Evolutionary conservation across 2,113 vertebrate species (phyloP), one percentile per base, ranked within the genome.

Genomic region (Puntigrus tetrazona): DNA sequence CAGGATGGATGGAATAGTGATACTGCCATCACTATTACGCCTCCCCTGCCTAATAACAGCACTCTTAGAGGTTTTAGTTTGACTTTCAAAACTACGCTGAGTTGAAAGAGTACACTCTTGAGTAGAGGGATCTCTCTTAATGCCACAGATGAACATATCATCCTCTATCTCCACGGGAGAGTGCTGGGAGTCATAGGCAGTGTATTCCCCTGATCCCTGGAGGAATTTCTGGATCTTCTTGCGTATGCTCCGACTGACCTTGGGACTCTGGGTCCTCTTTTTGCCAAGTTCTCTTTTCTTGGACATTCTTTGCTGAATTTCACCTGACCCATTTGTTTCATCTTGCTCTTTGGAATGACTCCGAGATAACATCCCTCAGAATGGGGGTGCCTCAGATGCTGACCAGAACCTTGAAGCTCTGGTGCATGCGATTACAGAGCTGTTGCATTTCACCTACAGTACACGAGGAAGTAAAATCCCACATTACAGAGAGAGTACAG

Each of bases 201-300:
- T 86, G 87, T 93, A 90, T 83, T 95, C 94, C 61, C 92, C 91
- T n/a, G 92, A 90, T 22, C 91, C 92, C 87, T 94, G 94, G n/a
- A 95, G 92, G 55, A 95, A 88, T 67, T 93, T 95, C 90, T 95
- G 96, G 89, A 96, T 94, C 88, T 94, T 96, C 88, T 90, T 92
- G 77, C 84, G 82, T 47, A 92, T 86, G 59, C 89, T 90, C 34
- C 90, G 88, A 63, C 89, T 87, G 50, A 88, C 61, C 83, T 89
- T 94, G 74, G 93, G 92, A 69, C 94, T 96, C 84, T 90, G 91
- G 77, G 88, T 88, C 41, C 89, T 92, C 69, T 92, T 95, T 88
- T 92, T 92, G 59, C 89, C 91, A 82, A 90, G 90, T 47, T 91
- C 93, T 90, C 74, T 94, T 89, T 92, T 90, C 84, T 93, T 88